Base-by-base conservation (phyloP, 2,113 vertebrate genomes). In the Chionomys nivalis region DNA sequence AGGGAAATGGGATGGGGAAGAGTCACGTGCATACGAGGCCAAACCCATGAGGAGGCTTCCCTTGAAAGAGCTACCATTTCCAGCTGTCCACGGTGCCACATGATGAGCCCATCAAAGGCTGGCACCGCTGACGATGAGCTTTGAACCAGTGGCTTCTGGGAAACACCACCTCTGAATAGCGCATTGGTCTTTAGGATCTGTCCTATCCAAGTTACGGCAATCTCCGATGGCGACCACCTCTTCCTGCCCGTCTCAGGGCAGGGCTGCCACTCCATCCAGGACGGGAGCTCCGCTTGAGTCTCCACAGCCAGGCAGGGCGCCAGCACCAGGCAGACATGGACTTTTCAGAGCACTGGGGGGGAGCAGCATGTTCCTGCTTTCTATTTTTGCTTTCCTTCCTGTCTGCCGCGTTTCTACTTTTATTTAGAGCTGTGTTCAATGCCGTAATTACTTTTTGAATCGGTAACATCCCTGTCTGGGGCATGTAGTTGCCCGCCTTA, bases 391-490 rank as follows among this genome's bases (percentile, higher is more conserved):
- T 94, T 95, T 85, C 78, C 91, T 36, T 86, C 93, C 96, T 72
- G 63, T 89, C 93, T 97, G 81, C 49, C 26, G 87, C 95, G 63
- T 44, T 97, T 98, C 95, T 39, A 0, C 61, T 96, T 96, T 97
- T 97, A 96, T 98, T 98, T 98, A 97, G 94, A 58, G 17, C 90
- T 90, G 49, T 87, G 82, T 96, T 98, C 94, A 96, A 31, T 83
- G 73, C 89, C 94, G 97, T 97, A 98, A 97, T 98, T 97, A 96
- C 95, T 96, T 65, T 94, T 97, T 97, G 70, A 96, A 96, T 98
- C 68, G 91, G 79, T 65, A 78, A 87, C 1, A 61, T 83, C 96
- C 70, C 95, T 83, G 79, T 89, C 94, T 76, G 16, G 79, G 94
- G 81, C 13, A 5, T 28, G 42, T 86, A 97, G 73, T 72, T 97